Evolutionary conservation across 1,140 invertebrate species (phyloP).

Genomic region (Lordiphosa clarofinis): DNA sequence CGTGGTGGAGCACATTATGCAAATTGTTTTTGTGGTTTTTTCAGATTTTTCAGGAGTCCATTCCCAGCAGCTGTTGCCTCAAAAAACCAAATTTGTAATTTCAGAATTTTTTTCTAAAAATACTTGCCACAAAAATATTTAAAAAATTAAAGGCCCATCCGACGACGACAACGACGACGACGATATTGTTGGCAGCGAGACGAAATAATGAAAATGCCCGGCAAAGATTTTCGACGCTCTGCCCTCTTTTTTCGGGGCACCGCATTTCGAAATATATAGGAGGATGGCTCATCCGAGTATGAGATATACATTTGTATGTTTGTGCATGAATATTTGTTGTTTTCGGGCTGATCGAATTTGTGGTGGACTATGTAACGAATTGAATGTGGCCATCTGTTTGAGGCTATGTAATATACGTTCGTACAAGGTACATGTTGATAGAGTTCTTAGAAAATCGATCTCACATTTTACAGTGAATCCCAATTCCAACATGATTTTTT

Average conservation of each 20-base stretch:
- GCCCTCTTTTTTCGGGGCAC: no score
- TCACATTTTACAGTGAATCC: no score
- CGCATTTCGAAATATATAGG: no score
- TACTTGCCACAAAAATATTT: conserved; percentile 67
- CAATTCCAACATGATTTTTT: no score
- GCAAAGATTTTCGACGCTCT: conserved; percentile 20
- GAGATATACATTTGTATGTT: conserved; percentile 27
- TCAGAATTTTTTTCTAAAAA: conserved; percentile 66
- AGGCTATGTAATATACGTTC: no score
- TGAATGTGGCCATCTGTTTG: background rate
- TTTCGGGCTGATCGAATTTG: conserved; percentile 13
- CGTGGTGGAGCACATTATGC: conserved; percentile 83
- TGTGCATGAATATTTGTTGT: conserved; percentile 26
- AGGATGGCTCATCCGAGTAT: conserved; percentile 12
- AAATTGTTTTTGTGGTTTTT: conserved; percentile 19
- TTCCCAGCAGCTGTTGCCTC: conserved; percentile 21
- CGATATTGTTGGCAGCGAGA: conserved; percentile 26
- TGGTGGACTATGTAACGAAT: conserved; percentile 30
- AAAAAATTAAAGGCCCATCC: conserved; percentile 39
- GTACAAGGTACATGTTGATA: no score
- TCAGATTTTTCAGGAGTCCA: conserved; percentile 33
- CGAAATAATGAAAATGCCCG: conserved; percentile 47
- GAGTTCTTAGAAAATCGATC: no score
- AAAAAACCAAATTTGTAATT: conserved; percentile 29
- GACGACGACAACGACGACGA: conserved; percentile 5